Conservation (phyloP, 2,888 invertebrate genomes). For the Aelia acuminata region DNA sequence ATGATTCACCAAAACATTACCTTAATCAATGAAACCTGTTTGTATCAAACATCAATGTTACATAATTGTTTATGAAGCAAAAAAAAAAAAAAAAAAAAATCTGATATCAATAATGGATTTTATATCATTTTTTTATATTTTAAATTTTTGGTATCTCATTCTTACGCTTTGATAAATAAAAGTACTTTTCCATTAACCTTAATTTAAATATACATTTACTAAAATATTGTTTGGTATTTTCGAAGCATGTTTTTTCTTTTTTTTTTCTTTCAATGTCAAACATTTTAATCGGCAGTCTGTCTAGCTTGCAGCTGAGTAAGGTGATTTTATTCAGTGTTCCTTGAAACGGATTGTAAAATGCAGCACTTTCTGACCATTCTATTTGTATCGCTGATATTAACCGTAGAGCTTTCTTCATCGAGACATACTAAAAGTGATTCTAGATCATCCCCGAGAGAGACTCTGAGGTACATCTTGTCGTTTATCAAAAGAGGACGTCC, state of each 20-base stretch:
- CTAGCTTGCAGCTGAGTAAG: not conserved
- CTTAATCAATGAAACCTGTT: not conserved
- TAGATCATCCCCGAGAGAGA: not conserved
- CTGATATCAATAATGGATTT: not conserved
- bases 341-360: not conserved
- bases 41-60: not conserved
- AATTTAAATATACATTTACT: not conserved
- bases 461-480: not conserved
- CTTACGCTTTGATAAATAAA: not conserved
- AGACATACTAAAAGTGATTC: not conserved
- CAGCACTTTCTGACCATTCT: not conserved
- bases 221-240: not conserved
- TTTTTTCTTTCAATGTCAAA: not conserved
- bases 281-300: not conserved
- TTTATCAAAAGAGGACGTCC: not conserved
- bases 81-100: not conserved
- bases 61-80: not conserved
- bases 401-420: not conserved
- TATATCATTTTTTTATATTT: not conserved
- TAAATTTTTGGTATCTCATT: not conserved
- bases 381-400: not conserved
- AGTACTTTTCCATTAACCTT: not conserved
- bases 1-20: not conserved
- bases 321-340: not conserved
- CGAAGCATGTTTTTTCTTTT: not conserved